These are phyloP conservation scores for Lipophrys pholis DNA, from an alignment of 2,113 vertebrate species.

Conservation along the genomic window DNA sequence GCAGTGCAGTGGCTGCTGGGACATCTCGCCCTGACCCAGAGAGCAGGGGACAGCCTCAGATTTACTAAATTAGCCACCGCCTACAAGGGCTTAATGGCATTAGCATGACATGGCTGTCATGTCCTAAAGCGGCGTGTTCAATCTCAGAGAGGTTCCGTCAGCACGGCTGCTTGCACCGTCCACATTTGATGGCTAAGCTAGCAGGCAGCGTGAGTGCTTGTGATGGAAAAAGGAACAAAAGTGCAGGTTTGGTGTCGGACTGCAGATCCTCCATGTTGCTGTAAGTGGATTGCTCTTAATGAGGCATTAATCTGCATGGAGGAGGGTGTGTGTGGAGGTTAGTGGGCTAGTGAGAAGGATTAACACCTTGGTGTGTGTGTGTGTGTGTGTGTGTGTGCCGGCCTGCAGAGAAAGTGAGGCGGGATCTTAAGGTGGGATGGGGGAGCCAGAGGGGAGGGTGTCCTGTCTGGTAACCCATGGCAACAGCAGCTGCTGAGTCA, in stretches of 20 bases:
- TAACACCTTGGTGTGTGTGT: constrained; percentile 26
- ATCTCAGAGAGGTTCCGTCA: no score
- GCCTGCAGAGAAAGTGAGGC: constrained; percentile 47
- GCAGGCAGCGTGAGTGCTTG: no score
- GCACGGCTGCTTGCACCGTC: no score
- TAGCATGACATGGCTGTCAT: constrained; percentile 47
- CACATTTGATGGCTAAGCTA: no score
- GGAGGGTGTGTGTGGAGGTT: constrained; percentile 38
- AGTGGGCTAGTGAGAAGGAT: constrained; percentile 48
- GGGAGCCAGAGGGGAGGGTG: constrained; percentile 8
- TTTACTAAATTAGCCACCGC: constrained; percentile 69
- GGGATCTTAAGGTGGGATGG: constrained; percentile 42
- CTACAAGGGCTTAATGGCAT: constrained; percentile 70
- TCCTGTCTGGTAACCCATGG: constrained; percentile 69
- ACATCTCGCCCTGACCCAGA: constrained; percentile 43
- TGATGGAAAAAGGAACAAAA: no score
- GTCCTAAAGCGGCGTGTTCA: not conserved
- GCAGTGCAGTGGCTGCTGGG: constrained; percentile 35
- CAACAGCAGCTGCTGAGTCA: constrained; percentile 80
- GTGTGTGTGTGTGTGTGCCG: not conserved
- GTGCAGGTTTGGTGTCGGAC: not conserved
- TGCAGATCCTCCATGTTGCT: constrained; percentile 38
- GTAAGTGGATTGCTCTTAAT: constrained; percentile 84
- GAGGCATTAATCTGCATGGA: constrained; percentile 75
- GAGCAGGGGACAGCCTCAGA: constrained; percentile 48